A percentile compares a stretch with the other conserved stretches of the same genome.
Conservation (phyloP, 2,113 vertebrate genomes). For the Petrocephalus microphthalmus region DNA sequence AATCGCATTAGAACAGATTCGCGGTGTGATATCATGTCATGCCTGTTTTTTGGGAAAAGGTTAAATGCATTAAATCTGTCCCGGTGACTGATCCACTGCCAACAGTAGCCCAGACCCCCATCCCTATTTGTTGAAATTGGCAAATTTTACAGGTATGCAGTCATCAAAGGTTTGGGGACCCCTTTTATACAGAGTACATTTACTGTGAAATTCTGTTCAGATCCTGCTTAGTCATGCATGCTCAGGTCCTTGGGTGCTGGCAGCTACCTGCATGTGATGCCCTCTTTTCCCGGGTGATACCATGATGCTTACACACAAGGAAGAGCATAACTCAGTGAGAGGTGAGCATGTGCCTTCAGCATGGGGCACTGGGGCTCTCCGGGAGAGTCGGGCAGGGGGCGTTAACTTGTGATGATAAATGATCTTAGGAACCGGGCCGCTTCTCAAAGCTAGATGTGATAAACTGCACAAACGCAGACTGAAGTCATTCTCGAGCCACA, state of each 20-base stretch:
- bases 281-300: neutral
- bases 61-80: neutral
- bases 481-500: conserved; percentile 13
- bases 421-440: neutral
- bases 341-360: neutral
- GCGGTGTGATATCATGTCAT: too few relatives aligned
- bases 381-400: neutral
- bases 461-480: neutral
- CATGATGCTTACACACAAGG: neutral
- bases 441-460: conserved; percentile 7
- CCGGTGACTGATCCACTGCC: neutral
- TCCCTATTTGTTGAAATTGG: neutral
- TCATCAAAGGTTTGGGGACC: neutral
- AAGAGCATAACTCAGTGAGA: neutral
- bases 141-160: neutral
- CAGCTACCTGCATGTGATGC: neutral
- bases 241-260: neutral
- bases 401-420: neutral
- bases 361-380: neutral
- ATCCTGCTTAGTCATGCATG: neutral
- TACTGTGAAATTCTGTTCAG: neutral
- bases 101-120: too few relatives aligned
- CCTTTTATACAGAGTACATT: neutral
- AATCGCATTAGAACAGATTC: too few relatives aligned
- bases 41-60: too few relatives aligned